Conservation (phyloP, 2,797 vertebrate species). For the Distichodus sexfasciatus region DNA sequence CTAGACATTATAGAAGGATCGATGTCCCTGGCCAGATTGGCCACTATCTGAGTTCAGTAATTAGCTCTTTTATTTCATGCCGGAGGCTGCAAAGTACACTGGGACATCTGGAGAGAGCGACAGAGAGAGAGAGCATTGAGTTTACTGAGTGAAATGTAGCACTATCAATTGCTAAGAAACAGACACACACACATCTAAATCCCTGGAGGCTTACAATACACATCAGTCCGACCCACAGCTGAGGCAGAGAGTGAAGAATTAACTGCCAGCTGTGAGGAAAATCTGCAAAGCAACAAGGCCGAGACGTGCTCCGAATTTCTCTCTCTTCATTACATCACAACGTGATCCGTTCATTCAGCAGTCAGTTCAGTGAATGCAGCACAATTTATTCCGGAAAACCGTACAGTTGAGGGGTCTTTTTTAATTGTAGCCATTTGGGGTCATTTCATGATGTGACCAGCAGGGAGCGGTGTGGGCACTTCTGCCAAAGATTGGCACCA, state of each 20-base stretch:
- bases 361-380: neutral
- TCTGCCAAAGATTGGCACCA: neutral
- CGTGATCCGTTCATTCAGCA: neutral
- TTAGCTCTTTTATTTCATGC: slow-evolving; percentile 21
- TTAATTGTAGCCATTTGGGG: neutral
- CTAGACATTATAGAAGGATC: neutral
- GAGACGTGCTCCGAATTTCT: neutral
- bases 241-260: slow-evolving; percentile 1
- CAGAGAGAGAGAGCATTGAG: neutral
- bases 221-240: neutral
- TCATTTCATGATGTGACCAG: neutral
- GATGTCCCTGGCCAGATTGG: neutral
- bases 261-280: neutral
- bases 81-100: neutral
- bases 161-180: slow-evolving; percentile 18
- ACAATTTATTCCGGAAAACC: neutral
- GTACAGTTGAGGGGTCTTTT: too few species aligned
- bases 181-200: neutral
- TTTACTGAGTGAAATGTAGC: slow-evolving; percentile 41
- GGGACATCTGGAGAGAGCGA: slow-evolving; percentile 22
- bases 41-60: slow-evolving; percentile 19
- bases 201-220: neutral
- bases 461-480: slow-evolving; percentile 7
- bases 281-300: neutral
- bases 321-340: neutral